These are phyloP conservation scores for Arion vulgaris DNA, from an alignment of 1,140 invertebrate species.

Conservation along the genomic window DNA sequence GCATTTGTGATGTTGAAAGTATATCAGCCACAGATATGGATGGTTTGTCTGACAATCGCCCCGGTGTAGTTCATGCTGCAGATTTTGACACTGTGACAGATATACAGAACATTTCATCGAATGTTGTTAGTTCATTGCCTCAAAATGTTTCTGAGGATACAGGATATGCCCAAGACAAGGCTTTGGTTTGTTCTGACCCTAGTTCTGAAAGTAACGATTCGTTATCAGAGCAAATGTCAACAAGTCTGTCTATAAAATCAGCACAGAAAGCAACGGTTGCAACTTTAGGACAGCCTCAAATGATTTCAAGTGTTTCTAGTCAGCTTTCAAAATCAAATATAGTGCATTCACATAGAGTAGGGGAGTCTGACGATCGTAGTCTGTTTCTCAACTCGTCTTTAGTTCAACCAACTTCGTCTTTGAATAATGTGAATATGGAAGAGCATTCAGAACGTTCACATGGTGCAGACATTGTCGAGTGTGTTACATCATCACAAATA, in stretches of 20 bases:
- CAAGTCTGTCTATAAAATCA: background rate
- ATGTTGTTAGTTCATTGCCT: background rate
- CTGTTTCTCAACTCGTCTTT: background rate
- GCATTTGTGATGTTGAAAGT: background rate
- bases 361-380: background rate
- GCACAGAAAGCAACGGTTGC: background rate
- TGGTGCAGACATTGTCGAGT: background rate
- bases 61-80: background rate
- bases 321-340: background rate
- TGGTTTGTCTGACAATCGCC: background rate
- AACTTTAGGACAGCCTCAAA: background rate
- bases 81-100: background rate
- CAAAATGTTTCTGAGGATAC: background rate
- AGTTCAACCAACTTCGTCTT: background rate
- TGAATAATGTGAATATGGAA: background rate
- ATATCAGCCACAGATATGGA: background rate
- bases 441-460: background rate
- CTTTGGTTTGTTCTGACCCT: background rate
- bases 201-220: slow-evolving; percentile 19
- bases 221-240: slow-evolving; percentile 20
- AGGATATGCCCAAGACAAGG: background rate
- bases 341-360: background rate
- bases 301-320: background rate
- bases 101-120: background rate
- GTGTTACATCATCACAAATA: background rate